These are phyloP conservation scores for Rhimphoctona megacephalus DNA, from an alignment of 2,888 invertebrate genomes.

Conservation along the genomic window DNA sequence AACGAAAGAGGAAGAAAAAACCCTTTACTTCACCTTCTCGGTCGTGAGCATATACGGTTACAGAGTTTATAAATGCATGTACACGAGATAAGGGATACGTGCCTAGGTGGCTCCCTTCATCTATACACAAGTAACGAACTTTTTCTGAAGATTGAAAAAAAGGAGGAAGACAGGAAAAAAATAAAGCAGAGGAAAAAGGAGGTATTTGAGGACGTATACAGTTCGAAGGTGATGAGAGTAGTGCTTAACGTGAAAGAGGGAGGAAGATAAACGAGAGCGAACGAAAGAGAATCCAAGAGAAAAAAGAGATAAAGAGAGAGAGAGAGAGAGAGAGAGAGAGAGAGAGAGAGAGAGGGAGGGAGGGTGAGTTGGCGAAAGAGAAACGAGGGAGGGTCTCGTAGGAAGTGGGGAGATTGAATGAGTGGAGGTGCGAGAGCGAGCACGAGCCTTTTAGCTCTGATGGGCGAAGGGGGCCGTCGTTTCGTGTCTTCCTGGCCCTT, in stretches of 20 bases:
- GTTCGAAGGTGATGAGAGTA: constrained; percentile 29
- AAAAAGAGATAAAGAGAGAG: neutral
- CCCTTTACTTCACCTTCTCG: constrained; percentile 15
- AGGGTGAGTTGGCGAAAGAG: constrained; percentile 28
- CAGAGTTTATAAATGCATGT: constrained; percentile 8
- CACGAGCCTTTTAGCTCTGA: constrained; percentile 55
- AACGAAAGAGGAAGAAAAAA: neutral
- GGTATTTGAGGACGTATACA: constrained; percentile 32
- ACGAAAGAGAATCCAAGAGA: neutral
- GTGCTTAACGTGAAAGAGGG: constrained; percentile 3
- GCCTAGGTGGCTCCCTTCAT: constrained; percentile 64
- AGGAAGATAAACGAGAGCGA: neutral
- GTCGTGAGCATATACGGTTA: constrained; percentile 28
- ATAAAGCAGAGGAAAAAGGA: constrained; percentile 13
- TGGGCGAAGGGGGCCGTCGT: constrained; percentile 38
- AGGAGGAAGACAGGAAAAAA: neutral
- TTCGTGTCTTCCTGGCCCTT: constrained; percentile 41
- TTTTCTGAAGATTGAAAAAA: constrained; percentile 48
- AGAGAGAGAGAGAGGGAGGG: constrained; percentile 16
- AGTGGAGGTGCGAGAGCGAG: constrained; percentile 63
- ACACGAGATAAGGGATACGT: constrained; percentile 56
- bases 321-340: neutral
- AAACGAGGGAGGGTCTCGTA: constrained; percentile 39
- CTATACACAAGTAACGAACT: constrained; percentile 40
- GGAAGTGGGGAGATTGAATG: constrained; percentile 59